Evolutionary conservation across 2,888 invertebrate species (phyloP).

Genomic region (Apodemia mormo): DNA sequence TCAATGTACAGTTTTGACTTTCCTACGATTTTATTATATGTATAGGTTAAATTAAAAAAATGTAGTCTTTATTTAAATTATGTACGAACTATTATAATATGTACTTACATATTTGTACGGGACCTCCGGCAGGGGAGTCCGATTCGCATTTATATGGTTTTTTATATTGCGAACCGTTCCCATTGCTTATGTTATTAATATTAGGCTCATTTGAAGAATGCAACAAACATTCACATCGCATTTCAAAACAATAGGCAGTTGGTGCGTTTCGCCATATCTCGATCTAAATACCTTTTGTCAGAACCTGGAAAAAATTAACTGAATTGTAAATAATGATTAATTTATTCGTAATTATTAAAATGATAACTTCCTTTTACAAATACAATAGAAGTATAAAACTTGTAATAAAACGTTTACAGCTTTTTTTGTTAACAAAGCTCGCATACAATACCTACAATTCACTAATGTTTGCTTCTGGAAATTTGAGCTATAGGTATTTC

Average conservation of each 20-base stretch:
- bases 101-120: too few relatives aligned
- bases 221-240: conserved; percentile 65
- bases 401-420: background rate
- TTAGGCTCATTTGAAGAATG: conserved; percentile 44
- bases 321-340: conserved; percentile 19
- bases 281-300: conserved; percentile 72
- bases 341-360: conserved; percentile 12
- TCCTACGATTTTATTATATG: too few relatives aligned
- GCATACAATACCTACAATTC: background rate
- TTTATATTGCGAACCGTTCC: background rate
- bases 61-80: too few relatives aligned
- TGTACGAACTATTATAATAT: too few relatives aligned
- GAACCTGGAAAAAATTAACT: conserved; percentile 29
- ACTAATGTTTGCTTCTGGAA: background rate
- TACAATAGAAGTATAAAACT: conserved; percentile 9
- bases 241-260: conserved; percentile 75
- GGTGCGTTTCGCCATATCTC: conserved; percentile 62
- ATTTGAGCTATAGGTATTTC: background rate
- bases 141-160: too few relatives aligned
- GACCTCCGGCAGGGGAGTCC: too few relatives aligned
- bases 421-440: background rate
- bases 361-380: conserved; percentile 16
- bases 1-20: too few relatives aligned
- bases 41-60: too few relatives aligned
- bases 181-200: background rate